phyloP scores from a whole-genome alignment of 2,113 vertebrate genomes.

The Platysteira castanea region DNA sequence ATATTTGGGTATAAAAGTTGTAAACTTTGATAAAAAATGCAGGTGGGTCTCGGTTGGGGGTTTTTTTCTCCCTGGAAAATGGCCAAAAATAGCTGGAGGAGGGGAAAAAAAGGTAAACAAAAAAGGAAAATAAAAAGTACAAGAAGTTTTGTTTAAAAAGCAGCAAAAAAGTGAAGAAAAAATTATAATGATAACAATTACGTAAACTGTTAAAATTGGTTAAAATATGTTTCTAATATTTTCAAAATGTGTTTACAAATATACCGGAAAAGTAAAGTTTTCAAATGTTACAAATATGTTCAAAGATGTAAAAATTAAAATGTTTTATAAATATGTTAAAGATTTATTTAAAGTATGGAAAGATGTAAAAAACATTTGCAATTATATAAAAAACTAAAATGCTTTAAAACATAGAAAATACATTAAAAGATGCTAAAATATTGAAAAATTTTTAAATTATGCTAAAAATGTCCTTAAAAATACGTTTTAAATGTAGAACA shows the following conservation, averaged over 20 bases:
- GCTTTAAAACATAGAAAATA: background rate
- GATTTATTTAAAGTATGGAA: rapidly evolving
- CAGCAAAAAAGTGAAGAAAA: background rate
- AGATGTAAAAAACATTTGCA: rapidly evolving
- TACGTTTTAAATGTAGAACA: rapidly evolving
- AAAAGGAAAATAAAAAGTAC: background rate
- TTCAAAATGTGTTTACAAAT: background rate
- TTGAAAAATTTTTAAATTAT: background rate
- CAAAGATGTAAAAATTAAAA: background rate
- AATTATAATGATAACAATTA: background rate
- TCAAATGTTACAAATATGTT: rapidly evolving
- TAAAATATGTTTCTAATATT: background rate
- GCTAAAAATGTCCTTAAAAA: background rate
- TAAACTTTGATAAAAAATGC: background rate
- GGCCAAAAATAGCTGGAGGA: background rate
- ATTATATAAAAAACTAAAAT: background rate
- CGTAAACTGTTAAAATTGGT: rapidly evolving
- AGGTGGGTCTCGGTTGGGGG: background rate
- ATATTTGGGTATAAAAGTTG: background rate
- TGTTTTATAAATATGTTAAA: background rate
- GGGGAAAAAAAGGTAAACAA: rapidly evolving
- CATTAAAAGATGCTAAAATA: background rate
- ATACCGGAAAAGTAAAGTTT: background rate
- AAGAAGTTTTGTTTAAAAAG: background rate
- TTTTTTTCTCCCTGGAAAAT: background rate